Base-by-base conservation (phyloP, 2,888 invertebrate genomes). In the Ceramica pisi region DNA sequence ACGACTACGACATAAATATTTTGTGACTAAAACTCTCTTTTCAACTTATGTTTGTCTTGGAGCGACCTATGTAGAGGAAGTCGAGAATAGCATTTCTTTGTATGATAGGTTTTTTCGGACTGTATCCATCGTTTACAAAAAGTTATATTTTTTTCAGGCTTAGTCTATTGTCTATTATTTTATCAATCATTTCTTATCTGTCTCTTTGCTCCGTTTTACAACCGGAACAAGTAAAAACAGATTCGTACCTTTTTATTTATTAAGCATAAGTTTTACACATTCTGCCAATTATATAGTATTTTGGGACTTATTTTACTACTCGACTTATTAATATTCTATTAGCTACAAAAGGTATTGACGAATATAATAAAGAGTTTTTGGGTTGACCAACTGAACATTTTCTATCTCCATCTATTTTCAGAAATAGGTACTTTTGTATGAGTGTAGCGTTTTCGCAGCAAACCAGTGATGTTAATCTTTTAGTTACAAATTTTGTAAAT, bases 321-420 rank as follows among this genome's bases (percentile, higher is more conserved):
- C 0, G 9, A 38, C 26, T 21, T 16, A 57, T 26, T 72, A 23
- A 16, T 14, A 16, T 38, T 21, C 2, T 31, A 55, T 50, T 67
- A 41, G 1, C 14, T 26, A 48, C 10, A 0, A 7, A 4, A 8
- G 23, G 16, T 61, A 71, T 81, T 41, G 14, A 50, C 14, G 23
- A 63, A 57, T 57, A 44, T 5, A 44, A 51, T 50, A 81, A 92
- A 91, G 90, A 92, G 94, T 90, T 81, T 67, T 68, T 84, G 78
- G 86, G 78, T 83, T 94, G 94, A 87, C 84, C 86, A 90, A 90
- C 94, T 94, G 94, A 94, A 95, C 95, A 95, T 94, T 94, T 96
- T 96, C 96, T 96, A 96, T 96, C 97, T 96, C 97, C 97, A 96
- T 97, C 97, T 97, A 97, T 97, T 97, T 97, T 97, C 97, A 97